Percentiles rank a stretch among this genome's conserved stretches.
Evolutionary conservation across 2,797 vertebrate species (phyloP).

Genomic region (Alfaro cultratus): DNA sequence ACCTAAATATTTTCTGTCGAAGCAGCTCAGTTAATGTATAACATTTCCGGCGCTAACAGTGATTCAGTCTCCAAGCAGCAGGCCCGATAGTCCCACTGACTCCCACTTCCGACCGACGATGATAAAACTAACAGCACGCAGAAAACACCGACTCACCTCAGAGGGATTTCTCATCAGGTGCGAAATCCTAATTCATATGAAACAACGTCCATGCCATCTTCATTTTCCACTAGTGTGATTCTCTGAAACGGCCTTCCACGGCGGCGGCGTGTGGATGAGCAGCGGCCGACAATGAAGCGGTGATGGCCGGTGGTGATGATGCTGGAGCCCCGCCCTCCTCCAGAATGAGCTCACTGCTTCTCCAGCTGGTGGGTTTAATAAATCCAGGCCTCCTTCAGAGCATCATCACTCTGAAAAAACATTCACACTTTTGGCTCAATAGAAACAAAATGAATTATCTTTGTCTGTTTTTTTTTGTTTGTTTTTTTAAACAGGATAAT

Average conservation of each 20-base stretch:
- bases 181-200: constrained; percentile 56
- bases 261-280: constrained; percentile 84
- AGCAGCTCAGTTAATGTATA: neutral
- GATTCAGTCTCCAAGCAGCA: constrained; percentile 34
- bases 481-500: neutral
- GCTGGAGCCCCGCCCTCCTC: constrained; percentile 84
- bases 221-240: constrained; percentile 22
- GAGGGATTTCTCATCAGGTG: constrained; percentile 61
- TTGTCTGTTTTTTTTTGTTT: no score
- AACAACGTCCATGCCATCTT: constrained; percentile 77
- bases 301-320: constrained; percentile 80
- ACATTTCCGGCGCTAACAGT: constrained; percentile 18
- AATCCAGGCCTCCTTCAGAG: neutral
- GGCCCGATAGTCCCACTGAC: constrained; percentile 54
- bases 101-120: constrained; percentile 24
- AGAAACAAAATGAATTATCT: neutral
- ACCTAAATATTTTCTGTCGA: rapidly evolving
- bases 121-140: neutral
- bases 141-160: constrained; percentile 76
- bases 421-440: neutral
- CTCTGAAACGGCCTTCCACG: constrained; percentile 18
- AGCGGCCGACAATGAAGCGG: constrained; percentile 80
- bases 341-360: constrained; percentile 79
- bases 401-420: neutral
- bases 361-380: neutral